Evolutionary conservation across 2,797 vertebrate species (phyloP).

Genomic region (Setipinna tenuifilis): DNA sequence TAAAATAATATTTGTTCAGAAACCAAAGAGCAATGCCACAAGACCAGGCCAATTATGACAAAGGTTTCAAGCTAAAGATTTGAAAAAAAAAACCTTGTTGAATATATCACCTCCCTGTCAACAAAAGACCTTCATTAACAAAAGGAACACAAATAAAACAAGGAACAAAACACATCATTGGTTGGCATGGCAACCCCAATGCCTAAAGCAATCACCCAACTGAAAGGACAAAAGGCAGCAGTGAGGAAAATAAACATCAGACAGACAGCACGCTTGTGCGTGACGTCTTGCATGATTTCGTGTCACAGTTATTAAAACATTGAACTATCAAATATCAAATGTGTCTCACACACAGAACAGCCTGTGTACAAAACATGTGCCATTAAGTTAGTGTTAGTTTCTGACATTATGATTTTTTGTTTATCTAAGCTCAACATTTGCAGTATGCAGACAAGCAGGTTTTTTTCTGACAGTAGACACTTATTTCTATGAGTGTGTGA

Average conservation of each 20-base stretch:
- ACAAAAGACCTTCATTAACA: neutral
- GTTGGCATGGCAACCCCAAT: neutral
- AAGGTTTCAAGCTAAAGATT: neutral
- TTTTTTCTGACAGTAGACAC: neutral
- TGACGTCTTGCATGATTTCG: neutral
- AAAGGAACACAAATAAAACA: neutral
- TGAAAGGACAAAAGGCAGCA: neutral
- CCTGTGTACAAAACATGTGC: neutral
- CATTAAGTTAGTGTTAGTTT: neutral
- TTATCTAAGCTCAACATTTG: neutral
- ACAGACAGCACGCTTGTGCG: neutral
- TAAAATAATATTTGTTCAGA: neutral
- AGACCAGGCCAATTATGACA: neutral
- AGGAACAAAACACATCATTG: neutral
- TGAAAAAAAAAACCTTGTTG: neutral
- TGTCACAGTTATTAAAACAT: slow-evolving; percentile 7
- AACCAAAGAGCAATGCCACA: neutral
- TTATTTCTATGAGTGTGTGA: neutral
- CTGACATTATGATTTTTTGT: neutral
- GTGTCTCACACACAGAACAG: neutral
- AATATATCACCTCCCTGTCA: neutral
- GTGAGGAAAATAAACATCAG: neutral
- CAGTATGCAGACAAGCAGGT: neutral
- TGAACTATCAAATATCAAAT: slow-evolving; percentile 9
- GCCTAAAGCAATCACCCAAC: neutral